These are phyloP conservation scores for Ptilonorhynchus violaceus DNA, from an alignment of 2,113 vertebrate species.

Conservation along the genomic window DNA sequence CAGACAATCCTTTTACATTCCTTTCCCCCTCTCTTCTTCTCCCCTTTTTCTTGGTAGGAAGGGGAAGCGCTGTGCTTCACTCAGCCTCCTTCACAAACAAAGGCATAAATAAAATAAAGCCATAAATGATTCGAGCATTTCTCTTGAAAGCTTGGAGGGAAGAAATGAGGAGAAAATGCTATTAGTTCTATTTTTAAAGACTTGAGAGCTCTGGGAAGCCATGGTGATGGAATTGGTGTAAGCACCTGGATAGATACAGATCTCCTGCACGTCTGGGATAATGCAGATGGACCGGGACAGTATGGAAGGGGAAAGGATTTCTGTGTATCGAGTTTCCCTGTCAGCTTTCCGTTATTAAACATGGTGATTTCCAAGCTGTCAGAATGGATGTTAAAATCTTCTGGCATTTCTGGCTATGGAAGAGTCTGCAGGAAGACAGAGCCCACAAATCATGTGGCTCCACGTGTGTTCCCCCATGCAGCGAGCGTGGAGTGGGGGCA, in stretches of 20 bases:
- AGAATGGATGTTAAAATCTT: conserved; percentile 4
- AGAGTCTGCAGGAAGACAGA: conserved; percentile 24
- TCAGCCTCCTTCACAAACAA: background rate
- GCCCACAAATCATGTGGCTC: background rate
- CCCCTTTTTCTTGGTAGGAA: fast-evolving
- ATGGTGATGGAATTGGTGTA: background rate
- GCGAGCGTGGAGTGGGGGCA: background rate
- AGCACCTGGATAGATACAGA: background rate
- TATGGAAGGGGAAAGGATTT: background rate
- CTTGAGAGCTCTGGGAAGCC: background rate
- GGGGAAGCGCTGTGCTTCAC: background rate
- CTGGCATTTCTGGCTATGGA: background rate
- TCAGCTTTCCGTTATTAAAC: conserved; percentile 12
- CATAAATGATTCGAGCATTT: background rate
- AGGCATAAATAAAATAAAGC: conserved; percentile 25
- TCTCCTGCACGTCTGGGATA: background rate
- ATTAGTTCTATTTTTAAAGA: conserved; percentile 42
- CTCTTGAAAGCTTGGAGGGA: background rate
- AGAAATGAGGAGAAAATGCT: background rate
- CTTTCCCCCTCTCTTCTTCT: too few relatives aligned
- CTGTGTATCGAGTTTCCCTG: background rate
- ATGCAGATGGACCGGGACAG: background rate
- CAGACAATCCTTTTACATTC: background rate
- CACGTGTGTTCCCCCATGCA: background rate
- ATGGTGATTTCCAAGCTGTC: conserved; percentile 16